These are phyloP conservation scores for Eleutherodactylus coqui DNA, from an alignment of 2,797 vertebrate genomes.

Conservation along the genomic window DNA sequence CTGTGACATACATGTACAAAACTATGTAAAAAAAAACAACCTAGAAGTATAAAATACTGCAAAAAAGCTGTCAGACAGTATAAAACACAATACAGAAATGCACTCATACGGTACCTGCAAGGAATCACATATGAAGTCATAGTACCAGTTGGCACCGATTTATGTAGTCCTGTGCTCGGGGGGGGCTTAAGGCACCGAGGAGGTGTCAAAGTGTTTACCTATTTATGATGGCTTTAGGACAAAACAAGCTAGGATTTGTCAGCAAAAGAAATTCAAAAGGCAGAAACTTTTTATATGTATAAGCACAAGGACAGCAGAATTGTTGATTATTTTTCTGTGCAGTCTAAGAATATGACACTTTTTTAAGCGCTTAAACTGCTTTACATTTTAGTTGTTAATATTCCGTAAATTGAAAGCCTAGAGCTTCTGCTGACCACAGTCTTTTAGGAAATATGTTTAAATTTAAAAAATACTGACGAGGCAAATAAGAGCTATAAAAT, in stretches of 20 bases:
- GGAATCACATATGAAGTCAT: not conserved
- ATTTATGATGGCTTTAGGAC: not conserved
- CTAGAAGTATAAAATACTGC: too few relatives aligned
- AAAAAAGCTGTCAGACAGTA: too few relatives aligned
- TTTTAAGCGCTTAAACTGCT: slow-evolving; percentile 34
- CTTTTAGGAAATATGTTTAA: slow-evolving; percentile 57
- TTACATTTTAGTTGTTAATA: slow-evolving; percentile 43
- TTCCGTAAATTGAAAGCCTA: slow-evolving; percentile 53
- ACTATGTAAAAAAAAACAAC: too few relatives aligned
- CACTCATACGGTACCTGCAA: not conserved
- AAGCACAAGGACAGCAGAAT: slow-evolving; percentile 22
- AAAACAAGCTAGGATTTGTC: slow-evolving; percentile 14
- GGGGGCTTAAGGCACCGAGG: not conserved
- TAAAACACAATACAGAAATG: too few relatives aligned
- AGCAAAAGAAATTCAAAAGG: not conserved
- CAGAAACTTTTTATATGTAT: slow-evolving; percentile 22
- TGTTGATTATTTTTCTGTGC: slow-evolving; percentile 13
- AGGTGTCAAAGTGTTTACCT: not conserved
- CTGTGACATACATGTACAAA: too few relatives aligned
- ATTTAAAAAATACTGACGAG: slow-evolving; percentile 35
- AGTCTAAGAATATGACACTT: not conserved
- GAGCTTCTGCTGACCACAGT: slow-evolving; percentile 53
- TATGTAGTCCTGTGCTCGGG: too few relatives aligned
- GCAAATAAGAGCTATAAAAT: slow-evolving; percentile 42
- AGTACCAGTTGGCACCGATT: not conserved